Base-by-base conservation (phyloP, 1,140 invertebrate species). In the Pseudoatta argentina region DNA sequence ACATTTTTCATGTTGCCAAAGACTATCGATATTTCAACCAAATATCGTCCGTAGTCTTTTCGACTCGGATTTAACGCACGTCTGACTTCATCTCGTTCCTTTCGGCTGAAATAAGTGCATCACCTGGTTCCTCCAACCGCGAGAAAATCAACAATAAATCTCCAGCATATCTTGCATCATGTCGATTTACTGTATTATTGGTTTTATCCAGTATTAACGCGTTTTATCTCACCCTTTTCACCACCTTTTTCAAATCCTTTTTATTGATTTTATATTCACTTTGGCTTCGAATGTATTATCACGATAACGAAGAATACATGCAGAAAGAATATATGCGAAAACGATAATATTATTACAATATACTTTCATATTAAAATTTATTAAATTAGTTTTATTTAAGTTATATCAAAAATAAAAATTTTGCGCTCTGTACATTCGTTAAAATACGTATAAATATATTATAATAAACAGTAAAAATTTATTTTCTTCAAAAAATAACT, bases 41-140 rank as follows among this genome's bases (percentile, higher is more conserved):
- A 61, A 61, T 34, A 34, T 69, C 21, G n/a, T 14, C 14, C 4
- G 10, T 27, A n/a, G 18, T 21, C 51, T 24, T 85, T 48, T 66
- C 18, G 14, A 44, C 82, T 77, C 14, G 73, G 63, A 78, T 85
- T 85, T 85, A 78, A 85, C 59, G 30, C 73, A 67, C 48, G 82
- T 77, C 82, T 48, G 61, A 85, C 61, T 44, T 53, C 69, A 64
- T 85, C 59, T 53, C 59, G 30, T 85, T 66, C 34, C 16, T 66
- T 53, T 53, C 59, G 59, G 24, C 34, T 64, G 24, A 55, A 78
- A 85, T 66, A 85, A 78, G 72, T 66, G 61, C 71, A 63, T 63
- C 73, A 30, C 24, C 14, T 21, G 48, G 18, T 78, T 55, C 61
- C 53, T 67, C 48, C 59, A 69, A 51, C 69, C 34, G n/a, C 18